A percentile compares a stretch with the other conserved stretches of the same genome.
These are phyloP conservation scores for Ptiloglossa arizonensis DNA, from an alignment of 1,140 invertebrate species.

Conservation along the genomic window DNA sequence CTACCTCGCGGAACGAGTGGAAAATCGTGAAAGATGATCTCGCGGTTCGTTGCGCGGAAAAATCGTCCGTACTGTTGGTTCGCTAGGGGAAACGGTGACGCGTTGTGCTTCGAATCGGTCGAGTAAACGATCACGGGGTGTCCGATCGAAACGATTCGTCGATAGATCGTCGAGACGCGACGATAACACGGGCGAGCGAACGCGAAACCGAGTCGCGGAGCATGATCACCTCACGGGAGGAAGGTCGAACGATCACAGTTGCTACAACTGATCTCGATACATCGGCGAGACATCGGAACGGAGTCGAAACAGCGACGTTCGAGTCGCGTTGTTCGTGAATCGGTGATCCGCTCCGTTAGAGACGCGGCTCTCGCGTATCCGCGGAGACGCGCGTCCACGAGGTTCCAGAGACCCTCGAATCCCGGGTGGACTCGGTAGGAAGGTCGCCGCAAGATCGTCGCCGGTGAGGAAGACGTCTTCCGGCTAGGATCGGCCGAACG, in stretches of 20 bases:
- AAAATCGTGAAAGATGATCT: not conserved
- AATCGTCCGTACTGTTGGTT: not conserved
- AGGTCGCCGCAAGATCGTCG: too few relatives aligned
- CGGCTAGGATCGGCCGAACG: too few relatives aligned
- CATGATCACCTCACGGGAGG: slow-evolving; percentile 9
- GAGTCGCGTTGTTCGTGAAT: too few relatives aligned
- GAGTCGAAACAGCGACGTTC: not conserved
- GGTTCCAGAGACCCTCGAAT: too few relatives aligned
- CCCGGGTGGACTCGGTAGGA: too few relatives aligned
- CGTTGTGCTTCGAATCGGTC: not conserved
- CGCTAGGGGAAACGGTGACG: not conserved
- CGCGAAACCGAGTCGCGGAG: not conserved
- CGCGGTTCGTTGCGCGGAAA: too few relatives aligned
- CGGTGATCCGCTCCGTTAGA: too few relatives aligned
- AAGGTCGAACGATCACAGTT: not conserved
- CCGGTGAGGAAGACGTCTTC: too few relatives aligned
- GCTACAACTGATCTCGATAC: not conserved
- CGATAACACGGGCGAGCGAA: not conserved
- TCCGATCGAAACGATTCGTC: too few relatives aligned
- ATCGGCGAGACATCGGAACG: not conserved
- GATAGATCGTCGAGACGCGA: too few relatives aligned
- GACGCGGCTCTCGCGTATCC: too few relatives aligned
- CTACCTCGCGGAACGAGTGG: not conserved
- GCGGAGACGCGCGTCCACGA: too few relatives aligned
- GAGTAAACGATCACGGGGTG: not conserved